Evolutionary conservation across 1,140 invertebrate species (phyloP).

Genomic region (Eriosoma lanigerum): DNA sequence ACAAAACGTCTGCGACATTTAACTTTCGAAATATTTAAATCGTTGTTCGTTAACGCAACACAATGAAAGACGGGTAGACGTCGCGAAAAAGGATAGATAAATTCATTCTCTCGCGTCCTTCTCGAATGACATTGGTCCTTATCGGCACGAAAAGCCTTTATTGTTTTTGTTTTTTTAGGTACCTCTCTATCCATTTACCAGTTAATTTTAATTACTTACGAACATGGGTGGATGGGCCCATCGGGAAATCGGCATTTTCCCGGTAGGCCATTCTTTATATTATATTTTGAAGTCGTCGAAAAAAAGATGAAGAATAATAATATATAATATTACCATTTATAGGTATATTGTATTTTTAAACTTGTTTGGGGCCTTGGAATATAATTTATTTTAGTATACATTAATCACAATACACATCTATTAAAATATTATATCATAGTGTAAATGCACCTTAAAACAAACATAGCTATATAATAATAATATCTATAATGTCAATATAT

Average conservation of each 20-base stretch:
- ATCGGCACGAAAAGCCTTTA: slow-evolving; percentile 2
- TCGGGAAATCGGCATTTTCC: no score
- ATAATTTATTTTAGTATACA: no score
- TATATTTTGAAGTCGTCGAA: not conserved
- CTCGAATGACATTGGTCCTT: not conserved
- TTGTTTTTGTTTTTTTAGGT: not conserved
- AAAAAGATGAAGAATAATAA: no score
- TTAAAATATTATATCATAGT: no score
- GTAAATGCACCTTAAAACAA: no score
- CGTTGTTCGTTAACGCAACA: not conserved
- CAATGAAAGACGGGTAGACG: not conserved
- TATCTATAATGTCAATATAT: no score
- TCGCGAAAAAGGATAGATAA: not conserved
- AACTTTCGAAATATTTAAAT: slow-evolving; percentile 7
- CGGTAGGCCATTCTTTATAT: not conserved
- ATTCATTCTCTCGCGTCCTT: not conserved
- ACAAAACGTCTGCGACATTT: not conserved
- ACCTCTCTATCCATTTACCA: not conserved
- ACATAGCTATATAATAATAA: no score
- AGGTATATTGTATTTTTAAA: no score
- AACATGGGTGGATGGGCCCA: not conserved
- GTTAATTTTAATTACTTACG: slow-evolving; percentile 8
- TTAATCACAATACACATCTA: no score
- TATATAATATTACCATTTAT: no score
- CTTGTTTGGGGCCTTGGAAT: no score